Conservation (phyloP, 2,888 invertebrate species). For the Leptopilina drosophilae region DNA sequence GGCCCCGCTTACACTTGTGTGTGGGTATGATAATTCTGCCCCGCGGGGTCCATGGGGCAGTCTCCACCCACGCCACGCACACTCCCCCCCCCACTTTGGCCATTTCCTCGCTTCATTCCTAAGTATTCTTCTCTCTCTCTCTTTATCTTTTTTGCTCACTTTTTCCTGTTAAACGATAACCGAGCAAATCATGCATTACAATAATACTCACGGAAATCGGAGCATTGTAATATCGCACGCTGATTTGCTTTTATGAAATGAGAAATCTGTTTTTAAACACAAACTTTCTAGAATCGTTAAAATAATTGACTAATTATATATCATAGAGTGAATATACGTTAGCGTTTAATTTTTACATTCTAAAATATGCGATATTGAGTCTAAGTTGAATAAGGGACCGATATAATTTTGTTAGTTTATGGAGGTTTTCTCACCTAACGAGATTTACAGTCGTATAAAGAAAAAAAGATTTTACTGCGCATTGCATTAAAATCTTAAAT, state of each 20-base stretch:
- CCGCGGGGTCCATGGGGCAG: conserved; percentile 72
- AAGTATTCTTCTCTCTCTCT: conserved; percentile 43
- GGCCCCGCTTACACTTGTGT: conserved; percentile 66
- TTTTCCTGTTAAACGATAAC: conserved; percentile 52
- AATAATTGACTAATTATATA: no score
- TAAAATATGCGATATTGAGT: no score
- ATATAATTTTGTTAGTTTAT: no score
- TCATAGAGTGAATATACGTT: no score
- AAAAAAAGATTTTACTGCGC: no score
- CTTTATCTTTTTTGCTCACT: conserved; percentile 15
- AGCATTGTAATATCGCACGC: conserved; percentile 51
- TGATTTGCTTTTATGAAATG: background rate
- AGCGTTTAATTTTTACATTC: no score
- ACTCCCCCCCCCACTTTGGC: conserved; percentile 61
- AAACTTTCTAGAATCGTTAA: no score
- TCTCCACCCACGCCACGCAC: conserved; percentile 75
- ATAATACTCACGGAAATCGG: conserved; percentile 51
- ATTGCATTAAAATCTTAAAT: no score
- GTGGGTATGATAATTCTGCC: conserved; percentile 77
- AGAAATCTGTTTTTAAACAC: background rate
- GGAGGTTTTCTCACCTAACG: no score
- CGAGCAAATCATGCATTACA: conserved; percentile 27
- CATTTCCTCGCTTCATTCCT: conserved; percentile 50
- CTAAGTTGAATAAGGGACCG: no score
- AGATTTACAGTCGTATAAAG: no score